Evolutionary conservation across 2,113 vertebrate species (phyloP).

Genomic region (Grammomys dolichurus): DNA sequence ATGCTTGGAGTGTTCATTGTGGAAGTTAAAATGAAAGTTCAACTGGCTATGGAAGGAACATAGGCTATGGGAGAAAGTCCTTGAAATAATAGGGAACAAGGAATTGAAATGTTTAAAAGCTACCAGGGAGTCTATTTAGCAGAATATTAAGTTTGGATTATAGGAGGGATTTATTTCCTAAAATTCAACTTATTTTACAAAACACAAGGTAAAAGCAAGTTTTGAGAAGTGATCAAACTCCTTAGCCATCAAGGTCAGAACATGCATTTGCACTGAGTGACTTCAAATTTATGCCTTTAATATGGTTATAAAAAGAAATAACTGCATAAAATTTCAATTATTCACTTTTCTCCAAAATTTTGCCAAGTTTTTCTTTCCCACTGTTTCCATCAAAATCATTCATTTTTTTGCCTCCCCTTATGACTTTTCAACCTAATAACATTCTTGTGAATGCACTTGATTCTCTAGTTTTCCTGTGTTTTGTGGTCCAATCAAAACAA

Average conservation of each 20-base stretch:
- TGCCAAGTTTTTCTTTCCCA: constrained; percentile 22
- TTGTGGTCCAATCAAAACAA: not conserved
- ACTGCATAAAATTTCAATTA: constrained; percentile 3
- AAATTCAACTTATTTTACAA: constrained; percentile 7
- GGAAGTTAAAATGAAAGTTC: constrained; percentile 17
- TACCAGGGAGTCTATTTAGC: not conserved
- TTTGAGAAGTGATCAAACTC: not conserved
- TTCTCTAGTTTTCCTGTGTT: not conserved
- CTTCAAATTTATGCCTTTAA: not conserved
- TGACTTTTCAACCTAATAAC: not conserved
- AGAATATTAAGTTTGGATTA: not conserved
- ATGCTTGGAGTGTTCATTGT: not conserved
- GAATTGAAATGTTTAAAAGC: not conserved
- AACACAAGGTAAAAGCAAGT: not conserved
- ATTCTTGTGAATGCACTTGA: not conserved
- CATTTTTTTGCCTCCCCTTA: not conserved
- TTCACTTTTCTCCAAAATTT: not conserved
- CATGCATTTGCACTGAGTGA: not conserved
- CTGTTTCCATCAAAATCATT: not conserved
- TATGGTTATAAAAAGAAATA: not conserved
- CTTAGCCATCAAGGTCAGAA: not conserved
- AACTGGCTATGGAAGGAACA: not conserved
- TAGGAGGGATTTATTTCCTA: not conserved
- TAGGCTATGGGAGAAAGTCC: not conserved
- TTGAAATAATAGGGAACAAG: not conserved